Base-by-base conservation (phyloP, 2,888 invertebrate genomes). In the Trichogramma dendrolimi region DNA sequence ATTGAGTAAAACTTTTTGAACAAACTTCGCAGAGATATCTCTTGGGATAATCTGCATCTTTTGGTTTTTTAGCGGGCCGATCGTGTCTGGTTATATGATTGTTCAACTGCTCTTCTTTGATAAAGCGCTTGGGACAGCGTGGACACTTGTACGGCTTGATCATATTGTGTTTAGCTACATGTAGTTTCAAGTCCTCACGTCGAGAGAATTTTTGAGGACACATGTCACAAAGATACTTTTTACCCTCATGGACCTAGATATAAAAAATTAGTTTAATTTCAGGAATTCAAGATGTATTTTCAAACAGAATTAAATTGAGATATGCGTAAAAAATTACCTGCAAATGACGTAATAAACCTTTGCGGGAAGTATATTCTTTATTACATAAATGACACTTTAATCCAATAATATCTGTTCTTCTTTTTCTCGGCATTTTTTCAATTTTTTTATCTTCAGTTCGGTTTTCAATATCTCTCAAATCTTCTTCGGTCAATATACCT, bases 151-250 rank as follows among this genome's bases (percentile, higher is more conserved):
- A 78, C 0, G 79, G 79, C 47, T 79, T 79, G 8, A 78, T 70
- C 77, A 79, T 79, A 51, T 79, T 79, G 62, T 79, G 79, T 54
- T 79, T 79, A 0, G 79, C 79, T 1, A 79, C 77, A 58, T 79
- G 79, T 48, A 79, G 77, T 59, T 79, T 79, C 4, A 79, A 63
- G 51, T 79, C 79, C 54, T 79, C 79, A 0, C 77, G 71, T 10
- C 79, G 69, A 60, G 78, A 78, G 60, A 79, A 79, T 60, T 79
- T 79, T 65, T 79, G 79, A 4, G 79, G 79, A 43, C 79, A 79
- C 40, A 79, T 79, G 53, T 79, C 79, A 53, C 79, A 79, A 0
- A 78, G 68, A 42, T 78, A 79, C 55, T 79, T 79, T 48, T 79
- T 79, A 1, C 79, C 79, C 58, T 79, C 79, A 67, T 79, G 79